phyloP scores from a whole-genome alignment of 2,113 vertebrate species.

The Engystomops pustulosus region DNA sequence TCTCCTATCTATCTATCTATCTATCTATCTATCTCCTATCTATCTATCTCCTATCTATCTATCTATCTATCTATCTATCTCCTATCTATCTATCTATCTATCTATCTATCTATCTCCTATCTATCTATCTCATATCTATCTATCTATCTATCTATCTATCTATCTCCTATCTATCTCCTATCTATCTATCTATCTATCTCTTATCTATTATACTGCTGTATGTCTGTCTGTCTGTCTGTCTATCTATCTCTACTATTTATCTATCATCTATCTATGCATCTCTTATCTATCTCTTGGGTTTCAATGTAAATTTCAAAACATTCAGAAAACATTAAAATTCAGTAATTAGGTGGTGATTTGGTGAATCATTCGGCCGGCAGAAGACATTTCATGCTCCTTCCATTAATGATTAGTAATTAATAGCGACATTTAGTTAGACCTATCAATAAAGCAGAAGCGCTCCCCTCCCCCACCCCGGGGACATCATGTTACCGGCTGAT shows the following conservation, averaged over 20 bases:
- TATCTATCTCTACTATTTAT: no score
- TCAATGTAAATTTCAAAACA: not conserved
- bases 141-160: no score
- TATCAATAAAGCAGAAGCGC: conserved; percentile 20
- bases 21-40: not conserved
- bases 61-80: not conserved
- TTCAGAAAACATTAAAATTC: not conserved
- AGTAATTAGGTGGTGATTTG: not conserved
- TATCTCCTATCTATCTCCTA: no score
- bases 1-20: no score
- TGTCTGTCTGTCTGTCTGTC: no score
- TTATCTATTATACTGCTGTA: no score
- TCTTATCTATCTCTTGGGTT: not conserved
- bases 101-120: not conserved
- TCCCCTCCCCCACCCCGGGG: not conserved
- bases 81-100: not conserved
- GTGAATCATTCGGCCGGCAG: not conserved
- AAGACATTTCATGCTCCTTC: not conserved
- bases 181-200: not conserved
- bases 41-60: not conserved
- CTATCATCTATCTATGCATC: not conserved
- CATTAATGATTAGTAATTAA: conserved; percentile 37
- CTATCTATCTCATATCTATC: not conserved
- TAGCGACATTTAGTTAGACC: conserved; percentile 19
- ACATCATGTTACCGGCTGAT: not conserved